Evolutionary conservation across 2,888 invertebrate genomes (phyloP), one percentile per base, ranked within the genome.

Genomic region (Diaphora mendica): DNA sequence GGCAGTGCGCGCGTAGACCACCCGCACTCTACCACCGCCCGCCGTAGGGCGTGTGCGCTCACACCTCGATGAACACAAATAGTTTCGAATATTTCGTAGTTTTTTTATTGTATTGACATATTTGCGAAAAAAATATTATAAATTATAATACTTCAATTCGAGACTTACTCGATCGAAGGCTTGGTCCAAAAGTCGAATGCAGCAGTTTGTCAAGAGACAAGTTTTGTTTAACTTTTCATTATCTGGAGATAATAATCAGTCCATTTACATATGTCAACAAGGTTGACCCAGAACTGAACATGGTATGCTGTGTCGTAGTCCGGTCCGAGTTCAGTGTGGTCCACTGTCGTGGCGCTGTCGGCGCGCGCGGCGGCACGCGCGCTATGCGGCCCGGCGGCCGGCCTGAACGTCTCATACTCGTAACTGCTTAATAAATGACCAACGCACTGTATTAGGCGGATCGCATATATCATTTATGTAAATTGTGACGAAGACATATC

Each of bases 401-500:
- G 85, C 87, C 85, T 85, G 88, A 86, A 86, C 87, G 88, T 89
- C 88, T 88, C 90, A 84, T 89, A 86, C 91, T 90, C 86, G 83
- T 91, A 89, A 89, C 91, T 86, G 90, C 89, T 91, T 95, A 91
- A 95, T 95, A 95, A 95, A 95, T 95, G 94, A 94, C 93, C 92
- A 89, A 85, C 84, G 91, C 91, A 87, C 91, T 85, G 92, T 89
- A 95, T 95, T 95, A 95, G 95, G 94, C 95, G 94, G 92, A 92
- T 92, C 94, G 86, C 93, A 95, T 95, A 94, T 89, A 95, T 95
- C 95, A 95, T 95, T 95, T 95, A 95, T 95, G 95, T 95, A 95
- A 95, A 95, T 95, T 94, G 88, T 95, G 95, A 95, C 95, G 95
- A 95, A 95, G 95, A 95, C 94, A 95, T 95, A 95, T 95, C 93